Evolutionary conservation across 1,140 invertebrate species (phyloP).

Genomic region (Sweltsa coloradensis): DNA sequence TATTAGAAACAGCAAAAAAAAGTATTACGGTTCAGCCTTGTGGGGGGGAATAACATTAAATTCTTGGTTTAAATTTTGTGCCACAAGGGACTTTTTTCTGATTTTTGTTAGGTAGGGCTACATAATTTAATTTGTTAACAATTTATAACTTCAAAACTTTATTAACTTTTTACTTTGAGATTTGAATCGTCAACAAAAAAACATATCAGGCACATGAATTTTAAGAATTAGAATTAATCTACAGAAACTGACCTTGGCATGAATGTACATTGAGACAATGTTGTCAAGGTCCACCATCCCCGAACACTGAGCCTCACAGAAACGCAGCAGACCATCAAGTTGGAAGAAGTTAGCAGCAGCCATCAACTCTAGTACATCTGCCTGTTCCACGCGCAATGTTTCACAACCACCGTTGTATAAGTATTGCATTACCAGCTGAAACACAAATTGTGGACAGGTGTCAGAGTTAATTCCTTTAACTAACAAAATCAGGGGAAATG

Average conservation of each 20-base stretch:
- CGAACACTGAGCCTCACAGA: conserved; percentile 75
- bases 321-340: conserved; percentile 68
- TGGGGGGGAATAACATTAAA: too few relatives aligned
- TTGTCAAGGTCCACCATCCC: conserved; percentile 75
- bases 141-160: too few relatives aligned
- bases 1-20: too few relatives aligned
- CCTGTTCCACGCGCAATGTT: conserved; percentile 58
- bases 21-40: too few relatives aligned
- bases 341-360: conserved; percentile 88
- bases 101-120: too few relatives aligned
- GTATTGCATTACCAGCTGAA: conserved; percentile 84
- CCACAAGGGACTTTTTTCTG: too few relatives aligned
- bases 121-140: too few relatives aligned
- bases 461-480: conserved; percentile 12
- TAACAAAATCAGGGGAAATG: background rate
- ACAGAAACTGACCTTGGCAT: conserved; percentile 75
- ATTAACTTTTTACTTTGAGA: too few relatives aligned
- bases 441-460: conserved; percentile 24
- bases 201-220: too few relatives aligned
- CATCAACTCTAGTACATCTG: conserved; percentile 77
- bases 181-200: too few relatives aligned
- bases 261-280: conserved; percentile 84
- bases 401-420: conserved; percentile 79
- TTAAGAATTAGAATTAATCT: too few relatives aligned
- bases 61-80: too few relatives aligned